Base-by-base conservation (phyloP, 2,797 vertebrate genomes). In the Trichosurus vulpecula region DNA sequence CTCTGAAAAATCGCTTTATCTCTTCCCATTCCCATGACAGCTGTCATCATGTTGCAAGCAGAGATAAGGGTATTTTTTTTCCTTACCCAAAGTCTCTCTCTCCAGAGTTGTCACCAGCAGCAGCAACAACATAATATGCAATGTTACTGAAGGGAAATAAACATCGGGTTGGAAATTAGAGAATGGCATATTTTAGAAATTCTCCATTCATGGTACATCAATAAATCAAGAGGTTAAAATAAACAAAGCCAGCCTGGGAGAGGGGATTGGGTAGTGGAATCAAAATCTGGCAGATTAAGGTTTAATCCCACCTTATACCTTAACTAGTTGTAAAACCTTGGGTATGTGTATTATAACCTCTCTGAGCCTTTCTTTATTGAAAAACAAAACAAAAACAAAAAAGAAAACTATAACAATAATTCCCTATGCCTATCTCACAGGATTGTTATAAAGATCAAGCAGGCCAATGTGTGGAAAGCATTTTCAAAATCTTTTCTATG, bases 1-100 rank as follows among this genome's bases (percentile, higher is more conserved):
- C 96, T 97, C 95, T 91, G 90, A 96, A 92, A 97, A 98, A 96
- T 51, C 31, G 93, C 93, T 96, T 56, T 61, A 93, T 92, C 94
- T 91, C 96, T 94, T 90, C 47, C 95, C 41, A 91, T 95, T 94
- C 94, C 93, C 92, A 51, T 3, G 94, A 92, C 16, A 95, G 91
- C 96, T 97, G 95, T 96, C 96, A 97, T 55, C 93, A 12, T 91
- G 57, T 95, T 94, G 95, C 29, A 52, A 93, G 87, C 0, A 31
- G 52, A 94, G 91, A 91, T 30, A 81, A 94, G 61, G 91, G 53
- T 66, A 56, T 56, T 41, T 1, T 54, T 52, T 54, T 54, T 25
- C 53, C 52, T 90, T 54, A 31, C 52, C 53, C 53, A 31, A 87
- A 27, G 41, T 4, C 5, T 11, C 81, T 93, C 94, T 87, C 87